A percentile compares a stretch with the other conserved stretches of the same genome.
phyloP scores from a whole-genome alignment of 2,113 vertebrate genomes.

The Antennarius striatus region DNA sequence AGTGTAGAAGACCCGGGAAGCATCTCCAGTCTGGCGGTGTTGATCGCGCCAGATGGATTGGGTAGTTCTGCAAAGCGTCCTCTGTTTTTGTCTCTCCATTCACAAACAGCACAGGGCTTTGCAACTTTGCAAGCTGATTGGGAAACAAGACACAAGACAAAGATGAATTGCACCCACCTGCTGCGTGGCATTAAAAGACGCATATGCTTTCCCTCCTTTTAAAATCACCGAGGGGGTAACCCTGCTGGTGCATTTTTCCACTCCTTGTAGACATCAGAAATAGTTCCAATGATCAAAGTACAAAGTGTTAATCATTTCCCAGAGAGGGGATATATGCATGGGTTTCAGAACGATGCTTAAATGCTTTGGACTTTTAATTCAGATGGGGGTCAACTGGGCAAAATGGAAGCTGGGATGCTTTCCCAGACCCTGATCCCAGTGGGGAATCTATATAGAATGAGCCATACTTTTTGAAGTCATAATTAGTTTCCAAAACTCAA shows the following conservation, averaged over 20 bases:
- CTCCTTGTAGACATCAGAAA: slow-evolving; percentile 41
- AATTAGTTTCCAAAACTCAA: slow-evolving; percentile 10
- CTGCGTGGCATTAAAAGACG: slow-evolving; percentile 56
- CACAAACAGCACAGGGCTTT: slow-evolving; percentile 36
- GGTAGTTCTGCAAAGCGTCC: slow-evolving; percentile 50
- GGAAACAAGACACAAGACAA: slow-evolving; percentile 48
- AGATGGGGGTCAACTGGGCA: slow-evolving; percentile 17
- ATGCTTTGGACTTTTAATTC: slow-evolving; percentile 13
- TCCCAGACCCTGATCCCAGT: slow-evolving; percentile 18
- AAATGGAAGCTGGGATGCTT: background rate
- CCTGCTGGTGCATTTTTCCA: slow-evolving; percentile 15
- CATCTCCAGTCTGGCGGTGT: slow-evolving; percentile 62
- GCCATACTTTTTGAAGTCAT: slow-evolving; percentile 30
- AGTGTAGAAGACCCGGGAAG: slow-evolving; percentile 64
- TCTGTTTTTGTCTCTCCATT: slow-evolving; percentile 45
- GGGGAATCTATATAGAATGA: slow-evolving; percentile 8
- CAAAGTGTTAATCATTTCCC: slow-evolving; percentile 16
- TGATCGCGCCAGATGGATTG: slow-evolving; percentile 60
- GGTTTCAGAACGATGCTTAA: slow-evolving; percentile 18
- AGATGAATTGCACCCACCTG: slow-evolving; percentile 44
- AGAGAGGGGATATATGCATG: slow-evolving; percentile 30
- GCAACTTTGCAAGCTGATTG: slow-evolving; percentile 52
- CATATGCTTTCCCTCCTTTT: slow-evolving; percentile 39
- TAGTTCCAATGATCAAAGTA: slow-evolving; percentile 43
- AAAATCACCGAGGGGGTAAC: slow-evolving; percentile 17